phyloP scores from a whole-genome alignment of 2,888 invertebrate species.

The Parochlus steinenii region DNA sequence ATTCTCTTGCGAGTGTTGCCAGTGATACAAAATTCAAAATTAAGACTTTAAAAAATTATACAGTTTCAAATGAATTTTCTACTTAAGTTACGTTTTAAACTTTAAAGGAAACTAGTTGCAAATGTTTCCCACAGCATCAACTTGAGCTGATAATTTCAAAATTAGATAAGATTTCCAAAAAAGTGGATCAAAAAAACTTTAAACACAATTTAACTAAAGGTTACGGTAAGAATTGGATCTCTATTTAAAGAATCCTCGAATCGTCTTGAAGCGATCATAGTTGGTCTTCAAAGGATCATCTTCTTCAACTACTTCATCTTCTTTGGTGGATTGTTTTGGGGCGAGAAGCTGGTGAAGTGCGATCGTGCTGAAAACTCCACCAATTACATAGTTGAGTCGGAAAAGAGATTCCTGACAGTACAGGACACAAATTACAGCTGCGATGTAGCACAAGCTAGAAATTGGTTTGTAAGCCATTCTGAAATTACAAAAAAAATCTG shows the following conservation, averaged over 20 bases:
- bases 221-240: no score
- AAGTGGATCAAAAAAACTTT: no score
- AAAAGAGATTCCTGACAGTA: constrained; percentile 43
- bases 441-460: constrained; percentile 30
- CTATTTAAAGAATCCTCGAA: constrained; percentile 6
- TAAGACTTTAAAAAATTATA: no score
- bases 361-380: constrained; percentile 36
- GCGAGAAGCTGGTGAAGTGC: constrained; percentile 38
- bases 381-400: constrained; percentile 41
- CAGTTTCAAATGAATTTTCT: no score
- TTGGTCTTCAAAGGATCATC: constrained; percentile 6
- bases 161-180: no score
- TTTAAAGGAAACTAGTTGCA: no score
- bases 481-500: constrained; percentile 10
- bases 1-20: no score
- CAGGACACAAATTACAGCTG: constrained; percentile 37
- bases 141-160: no score
- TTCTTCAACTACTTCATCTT: not conserved
- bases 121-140: no score
- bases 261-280: constrained; percentile 6
- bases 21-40: no score
- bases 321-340: constrained; percentile 19
- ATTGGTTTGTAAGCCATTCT: constrained; percentile 17
- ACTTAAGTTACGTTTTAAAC: no score
- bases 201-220: no score